These are phyloP conservation scores for Yponomeuta sedellus DNA, from an alignment of 2,888 invertebrate genomes.

Conservation along the genomic window DNA sequence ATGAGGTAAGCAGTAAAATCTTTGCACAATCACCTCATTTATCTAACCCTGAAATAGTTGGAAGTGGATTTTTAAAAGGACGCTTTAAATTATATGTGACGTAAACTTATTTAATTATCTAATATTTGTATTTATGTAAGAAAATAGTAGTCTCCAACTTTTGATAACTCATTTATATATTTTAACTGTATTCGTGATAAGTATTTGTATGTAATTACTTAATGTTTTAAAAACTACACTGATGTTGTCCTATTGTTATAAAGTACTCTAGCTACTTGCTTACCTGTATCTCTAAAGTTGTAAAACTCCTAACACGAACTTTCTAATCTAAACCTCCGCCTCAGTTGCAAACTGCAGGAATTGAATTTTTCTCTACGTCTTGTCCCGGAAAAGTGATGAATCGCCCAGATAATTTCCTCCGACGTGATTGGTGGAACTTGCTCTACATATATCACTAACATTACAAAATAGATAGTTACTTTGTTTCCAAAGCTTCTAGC, in stretches of 20 bases:
- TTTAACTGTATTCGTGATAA: not conserved
- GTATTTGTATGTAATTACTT: not conserved
- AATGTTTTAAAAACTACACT: conserved; percentile 1
- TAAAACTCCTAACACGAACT: not conserved
- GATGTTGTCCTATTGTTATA: not conserved
- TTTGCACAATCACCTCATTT: no score
- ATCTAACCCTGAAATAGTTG: no score
- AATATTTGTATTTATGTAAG: no score
- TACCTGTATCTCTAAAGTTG: not conserved
- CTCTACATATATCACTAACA: not conserved
- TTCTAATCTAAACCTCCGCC: not conserved
- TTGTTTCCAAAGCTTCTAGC: not conserved
- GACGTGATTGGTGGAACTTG: not conserved
- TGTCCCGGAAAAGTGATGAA: not conserved
- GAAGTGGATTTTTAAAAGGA: no score
- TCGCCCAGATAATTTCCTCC: not conserved
- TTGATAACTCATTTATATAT: not conserved
- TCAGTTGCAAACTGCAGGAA: not conserved
- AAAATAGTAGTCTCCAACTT: not conserved
- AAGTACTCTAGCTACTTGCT: not conserved
- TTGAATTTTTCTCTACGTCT: not conserved
- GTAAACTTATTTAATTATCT: no score
- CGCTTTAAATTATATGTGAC: no score
- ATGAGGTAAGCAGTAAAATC: no score
- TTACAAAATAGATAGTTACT: not conserved